Base-by-base conservation (phyloP, 2,797 vertebrate genomes). In the Hyperoplus immaculatus region DNA sequence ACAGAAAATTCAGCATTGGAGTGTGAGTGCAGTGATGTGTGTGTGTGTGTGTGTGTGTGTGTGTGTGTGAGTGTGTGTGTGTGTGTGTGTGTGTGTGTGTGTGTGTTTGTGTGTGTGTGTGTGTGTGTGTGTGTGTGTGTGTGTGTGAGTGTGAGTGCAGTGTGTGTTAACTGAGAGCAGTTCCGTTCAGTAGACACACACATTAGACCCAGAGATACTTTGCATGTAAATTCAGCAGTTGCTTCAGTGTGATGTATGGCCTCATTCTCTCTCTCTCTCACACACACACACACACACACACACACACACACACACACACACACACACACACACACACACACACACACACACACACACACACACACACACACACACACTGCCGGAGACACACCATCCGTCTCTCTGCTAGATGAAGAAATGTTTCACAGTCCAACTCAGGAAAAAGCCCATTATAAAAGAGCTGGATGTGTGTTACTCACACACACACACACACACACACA, bases 301-400 rank as follows among this genome's bases (percentile, higher is more conserved):
- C 36, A 8, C 4, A 39, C 15, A 58, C 43, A 15, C 11, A 53
- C 16, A 21, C 6, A 9, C 13, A 38, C 38, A 18, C 15, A 13
- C 63, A 41, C 62, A 51, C 46, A 64, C 62, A 42, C 54, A 14
- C 54, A 55, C 29, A 36, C 21, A 55, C 53, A 55, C 36, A 38
- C 29, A 57, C 55, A 55, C 53, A 55, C 53, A 36, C 11, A 15
- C 6, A 15, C 15, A 4, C 29, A 29, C 29, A 29, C 29, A 29
- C 29, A 29, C 29, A 29, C 29, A 29, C 29, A 29, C 29, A 29
- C 29, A 29, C 29, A 29, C 29, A 3, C 29, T 29, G 29, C 29
- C 2, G 29, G 3, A 29, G 29, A 29, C 29, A 29, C 29, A 29
- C 29, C 5, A 18, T n/a, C 21, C 12, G 21, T 6, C 54, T 36